Base-by-base conservation (phyloP, 2,113 vertebrate genomes). In the Climacteris rufus region DNA sequence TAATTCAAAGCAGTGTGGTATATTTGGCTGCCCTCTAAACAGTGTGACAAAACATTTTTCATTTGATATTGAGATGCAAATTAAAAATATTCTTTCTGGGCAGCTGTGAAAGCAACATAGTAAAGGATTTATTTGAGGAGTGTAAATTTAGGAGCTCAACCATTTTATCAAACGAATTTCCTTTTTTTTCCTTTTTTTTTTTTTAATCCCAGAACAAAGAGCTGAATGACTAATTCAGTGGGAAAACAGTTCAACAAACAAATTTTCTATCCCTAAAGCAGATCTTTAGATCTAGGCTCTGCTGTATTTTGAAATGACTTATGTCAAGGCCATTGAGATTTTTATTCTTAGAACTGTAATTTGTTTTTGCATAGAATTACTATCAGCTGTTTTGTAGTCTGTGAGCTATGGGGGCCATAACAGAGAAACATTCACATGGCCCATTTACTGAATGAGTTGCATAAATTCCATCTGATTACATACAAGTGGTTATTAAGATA, bases 381-480 rank as follows among this genome's bases (percentile, higher is more conserved):
- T 96, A 92, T 82, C 45, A 96, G 95, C 70, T 80, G 33, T 94
- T 96, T 47, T 70, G 30, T 40, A 89, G 72, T 94, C 77, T 90
- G 78, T 19, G 13, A 98, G 91, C 81, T 96, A 89, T 89, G 61
- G 66, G 91, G 71, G 92, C 65, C 95, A 92, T 97, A 97, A 97
- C 11, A 95, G 77, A 64, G 87, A 97, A 96, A 94, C 18, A 92
- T 92, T 97, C 86, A 84, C 94, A 97, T 3, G 49, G 90, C 80
- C 91, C 93, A 96, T 98, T 98, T 98, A 93, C 71, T 96, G 92
- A 76, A 96, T 95, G 89, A 93, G 88, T 89, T 97, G 90, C 90
- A 97, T 96, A 96, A 98, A 97, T 95, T 96, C 96, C 84, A 95
- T 96, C 90, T 96, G 90, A 98, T 98, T 98, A 96, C 37, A 49